phyloP scores from a whole-genome alignment of 53 echinoderm and acorn worm species.

The Pentamera pediparva region DNA sequence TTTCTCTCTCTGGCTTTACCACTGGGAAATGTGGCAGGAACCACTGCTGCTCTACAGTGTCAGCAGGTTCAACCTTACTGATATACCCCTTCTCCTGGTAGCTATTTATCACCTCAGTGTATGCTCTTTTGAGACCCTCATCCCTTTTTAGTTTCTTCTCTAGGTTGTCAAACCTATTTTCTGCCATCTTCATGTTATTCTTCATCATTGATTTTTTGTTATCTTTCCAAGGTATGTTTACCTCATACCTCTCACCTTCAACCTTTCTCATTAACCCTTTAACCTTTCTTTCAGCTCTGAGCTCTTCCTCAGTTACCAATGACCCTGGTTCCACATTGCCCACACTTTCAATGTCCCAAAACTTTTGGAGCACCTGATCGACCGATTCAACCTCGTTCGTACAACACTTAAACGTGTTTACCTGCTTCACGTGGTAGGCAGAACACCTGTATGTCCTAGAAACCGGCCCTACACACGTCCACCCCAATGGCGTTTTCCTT shows the following conservation, averaged over 20 bases:
- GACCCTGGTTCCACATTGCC: too few species aligned
- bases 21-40: constrained; percentile 32
- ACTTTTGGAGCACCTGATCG: background rate
- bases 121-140: background rate
- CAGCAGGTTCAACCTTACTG: constrained; percentile 3
- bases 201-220: background rate
- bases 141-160: constrained; percentile 15
- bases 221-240: background rate
- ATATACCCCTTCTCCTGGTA: constrained; percentile 37
- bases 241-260: constrained; percentile 41
- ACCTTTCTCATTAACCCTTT: constrained; percentile 11
- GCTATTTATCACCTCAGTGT: background rate
- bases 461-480: constrained; percentile 30
- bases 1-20: constrained; percentile 19
- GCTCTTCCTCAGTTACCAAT: constrained; percentile 32
- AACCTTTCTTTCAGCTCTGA: background rate
- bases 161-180: constrained; percentile 24
- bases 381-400: background rate
- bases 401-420: background rate
- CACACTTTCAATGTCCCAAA: background rate
- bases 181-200: background rate
- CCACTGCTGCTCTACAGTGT: background rate
- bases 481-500: constrained; percentile 21
- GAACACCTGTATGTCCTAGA: background rate
- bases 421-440: background rate